Percentiles rank a stretch among this genome's conserved stretches.
phyloP scores from a whole-genome alignment of 2,888 invertebrate genomes.

The Entomobrya proxima region DNA sequence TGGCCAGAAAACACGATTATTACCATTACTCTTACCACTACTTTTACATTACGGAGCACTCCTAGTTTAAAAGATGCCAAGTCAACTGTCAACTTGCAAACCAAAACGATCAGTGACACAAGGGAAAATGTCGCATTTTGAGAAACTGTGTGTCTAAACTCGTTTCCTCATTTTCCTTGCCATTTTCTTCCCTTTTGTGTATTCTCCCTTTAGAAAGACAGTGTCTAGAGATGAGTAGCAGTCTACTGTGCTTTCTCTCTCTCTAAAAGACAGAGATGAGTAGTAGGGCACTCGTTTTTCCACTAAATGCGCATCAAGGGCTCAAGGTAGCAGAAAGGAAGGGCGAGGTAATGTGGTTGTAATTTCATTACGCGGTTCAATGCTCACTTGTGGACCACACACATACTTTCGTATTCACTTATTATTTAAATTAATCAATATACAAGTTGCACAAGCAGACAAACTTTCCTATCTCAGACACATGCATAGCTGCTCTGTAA shows the following conservation, averaged over 20 bases:
- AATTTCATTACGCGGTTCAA: slow-evolving; percentile 60
- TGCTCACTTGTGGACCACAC: background rate
- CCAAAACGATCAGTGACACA: slow-evolving; percentile 35
- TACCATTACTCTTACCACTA: background rate
- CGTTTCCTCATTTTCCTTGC: slow-evolving; percentile 6
- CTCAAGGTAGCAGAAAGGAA: slow-evolving; percentile 50
- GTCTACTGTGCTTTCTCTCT: background rate
- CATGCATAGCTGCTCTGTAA: too few relatives aligned
- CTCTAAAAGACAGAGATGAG: background rate
- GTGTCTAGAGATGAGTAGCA: background rate
- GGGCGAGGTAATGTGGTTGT: slow-evolving; percentile 58
- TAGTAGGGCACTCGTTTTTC: slow-evolving; percentile 33
- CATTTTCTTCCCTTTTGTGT: background rate
- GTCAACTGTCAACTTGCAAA: slow-evolving; percentile 52
- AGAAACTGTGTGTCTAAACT: background rate
- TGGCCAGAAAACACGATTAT: background rate
- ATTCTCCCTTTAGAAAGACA: background rate
- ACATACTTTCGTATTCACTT: background rate
- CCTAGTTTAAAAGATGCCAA: slow-evolving; percentile 42
- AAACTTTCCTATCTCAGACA: too few relatives aligned
- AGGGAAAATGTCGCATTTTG: background rate
- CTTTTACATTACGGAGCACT: too few relatives aligned
- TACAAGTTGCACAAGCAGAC: too few relatives aligned
- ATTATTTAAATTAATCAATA: slow-evolving; percentile 32
- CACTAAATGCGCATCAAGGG: slow-evolving; percentile 56